Evolutionary conservation across 2,888 invertebrate genomes (phyloP).

Genomic region (Rhingia rostrata): DNA sequence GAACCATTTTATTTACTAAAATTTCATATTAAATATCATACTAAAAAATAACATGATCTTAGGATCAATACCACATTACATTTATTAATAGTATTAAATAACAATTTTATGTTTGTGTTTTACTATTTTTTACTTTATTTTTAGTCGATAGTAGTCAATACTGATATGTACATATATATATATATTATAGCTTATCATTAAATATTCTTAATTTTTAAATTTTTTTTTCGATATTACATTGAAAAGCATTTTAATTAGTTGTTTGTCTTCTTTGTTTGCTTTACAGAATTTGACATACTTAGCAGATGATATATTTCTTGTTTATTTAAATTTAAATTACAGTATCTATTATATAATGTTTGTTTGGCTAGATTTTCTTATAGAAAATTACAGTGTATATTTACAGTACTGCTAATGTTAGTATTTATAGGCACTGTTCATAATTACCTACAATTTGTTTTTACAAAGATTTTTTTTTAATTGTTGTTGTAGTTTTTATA

Average conservation of each 20-base stretch:
- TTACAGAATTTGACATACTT: conserved; percentile 7
- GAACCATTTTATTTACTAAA: conserved; percentile 43
- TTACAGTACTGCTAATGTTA: conserved; percentile 42
- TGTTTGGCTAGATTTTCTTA: conserved; percentile 14
- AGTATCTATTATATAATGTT: conserved; percentile 2
- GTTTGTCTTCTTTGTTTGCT: background rate
- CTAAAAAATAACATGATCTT: conserved; percentile 61
- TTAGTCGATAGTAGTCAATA: conserved; percentile 34
- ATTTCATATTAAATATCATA: conserved; percentile 43
- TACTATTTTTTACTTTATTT: conserved; percentile 14
- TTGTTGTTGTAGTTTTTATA: conserved; percentile 21
- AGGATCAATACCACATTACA: conserved; percentile 60
- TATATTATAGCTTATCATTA: conserved; percentile 4
- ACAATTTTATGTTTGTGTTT: conserved; percentile 44
- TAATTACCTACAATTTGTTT: conserved; percentile 68
- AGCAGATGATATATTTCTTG: conserved; percentile 7
- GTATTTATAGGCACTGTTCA: conserved; percentile 69
- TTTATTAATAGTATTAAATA: conserved; percentile 42
- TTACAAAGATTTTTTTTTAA: conserved; percentile 37
- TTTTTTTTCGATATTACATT: conserved; percentile 31
- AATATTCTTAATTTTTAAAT: conserved; percentile 32
- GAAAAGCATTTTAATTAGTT: conserved; percentile 52
- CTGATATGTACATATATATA: conserved; percentile 69
- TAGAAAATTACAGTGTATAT: conserved; percentile 54
- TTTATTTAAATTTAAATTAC: background rate